Evolutionary conservation across 2,113 vertebrate genomes (phyloP).

Genomic region (Ursus arctos): DNA sequence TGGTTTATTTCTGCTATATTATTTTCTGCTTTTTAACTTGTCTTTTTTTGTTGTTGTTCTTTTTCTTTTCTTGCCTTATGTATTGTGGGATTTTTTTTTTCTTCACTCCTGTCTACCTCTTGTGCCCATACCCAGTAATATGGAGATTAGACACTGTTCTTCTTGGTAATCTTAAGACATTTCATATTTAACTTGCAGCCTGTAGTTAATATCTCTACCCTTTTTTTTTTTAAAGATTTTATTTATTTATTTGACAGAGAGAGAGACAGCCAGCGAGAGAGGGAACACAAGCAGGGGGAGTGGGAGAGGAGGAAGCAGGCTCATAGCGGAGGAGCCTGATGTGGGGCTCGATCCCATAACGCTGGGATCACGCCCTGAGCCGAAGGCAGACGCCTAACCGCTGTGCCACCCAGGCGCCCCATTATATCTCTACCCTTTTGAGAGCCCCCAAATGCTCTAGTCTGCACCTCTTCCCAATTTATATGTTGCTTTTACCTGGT

Average conservation of each 20-base stretch:
- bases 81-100: not conserved
- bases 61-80: not conserved
- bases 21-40: constrained; percentile 20
- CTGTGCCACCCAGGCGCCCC: too few relatives aligned
- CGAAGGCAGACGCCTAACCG: too few relatives aligned
- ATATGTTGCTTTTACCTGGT: not conserved
- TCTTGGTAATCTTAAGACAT: not conserved
- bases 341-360: too few relatives aligned
- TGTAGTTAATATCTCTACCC: not conserved
- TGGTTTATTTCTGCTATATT: not conserved
- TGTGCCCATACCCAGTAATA: not conserved
- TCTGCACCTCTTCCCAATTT: not conserved
- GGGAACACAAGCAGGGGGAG: too few relatives aligned
- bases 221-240: not conserved
- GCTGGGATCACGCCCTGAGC: too few relatives aligned
- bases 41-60: not conserved
- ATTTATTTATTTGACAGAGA: too few relatives aligned
- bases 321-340: too few relatives aligned
- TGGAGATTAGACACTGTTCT: not conserved
- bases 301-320: too few relatives aligned
- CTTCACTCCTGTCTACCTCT: not conserved
- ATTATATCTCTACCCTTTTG: not conserved
- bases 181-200: not conserved
- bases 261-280: too few relatives aligned
- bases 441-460: not conserved